Evolutionary conservation across 2,888 invertebrate genomes (phyloP).

Genomic region (Volucella inflata): DNA sequence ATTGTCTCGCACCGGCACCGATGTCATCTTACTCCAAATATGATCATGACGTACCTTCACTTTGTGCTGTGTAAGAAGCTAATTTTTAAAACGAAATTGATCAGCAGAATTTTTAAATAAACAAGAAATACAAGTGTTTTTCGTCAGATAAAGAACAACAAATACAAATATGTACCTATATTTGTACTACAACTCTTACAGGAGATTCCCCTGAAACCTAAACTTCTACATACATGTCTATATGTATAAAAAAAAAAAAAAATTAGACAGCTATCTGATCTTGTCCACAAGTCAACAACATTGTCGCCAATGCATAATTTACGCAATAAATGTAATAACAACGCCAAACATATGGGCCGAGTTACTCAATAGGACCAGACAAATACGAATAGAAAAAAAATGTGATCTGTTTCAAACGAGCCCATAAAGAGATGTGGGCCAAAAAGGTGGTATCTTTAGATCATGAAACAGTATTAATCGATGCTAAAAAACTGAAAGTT

Average conservation of each 20-base stretch:
- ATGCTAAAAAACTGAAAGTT: not conserved
- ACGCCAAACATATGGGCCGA: conserved; percentile 30
- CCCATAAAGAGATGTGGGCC: conserved; percentile 1
- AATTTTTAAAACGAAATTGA: no score
- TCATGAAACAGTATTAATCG: not conserved
- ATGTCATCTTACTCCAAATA: not conserved
- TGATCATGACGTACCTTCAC: no score
- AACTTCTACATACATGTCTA: not conserved
- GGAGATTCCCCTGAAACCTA: conserved; percentile 18
- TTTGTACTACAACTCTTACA: not conserved
- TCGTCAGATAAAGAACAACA: not conserved
- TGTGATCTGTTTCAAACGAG: conserved; percentile 11
- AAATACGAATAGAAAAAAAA: conserved; percentile 1
- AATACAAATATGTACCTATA: not conserved
- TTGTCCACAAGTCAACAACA: conserved; percentile 23
- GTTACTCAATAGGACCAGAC: conserved; percentile 39
- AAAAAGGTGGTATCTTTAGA: conserved; percentile 17
- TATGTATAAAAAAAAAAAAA: no score
- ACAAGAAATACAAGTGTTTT: conserved; percentile 40
- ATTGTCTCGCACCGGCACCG: not conserved
- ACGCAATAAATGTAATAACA: conserved; percentile 35
- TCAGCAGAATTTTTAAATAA: conserved; percentile 14
- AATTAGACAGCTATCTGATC: conserved; percentile 16
- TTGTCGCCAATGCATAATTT: conserved; percentile 23
- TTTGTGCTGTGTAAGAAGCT: no score